phyloP scores from a whole-genome alignment of 92 coral and sea anemone species.

The Palythoa grandis region DNA sequence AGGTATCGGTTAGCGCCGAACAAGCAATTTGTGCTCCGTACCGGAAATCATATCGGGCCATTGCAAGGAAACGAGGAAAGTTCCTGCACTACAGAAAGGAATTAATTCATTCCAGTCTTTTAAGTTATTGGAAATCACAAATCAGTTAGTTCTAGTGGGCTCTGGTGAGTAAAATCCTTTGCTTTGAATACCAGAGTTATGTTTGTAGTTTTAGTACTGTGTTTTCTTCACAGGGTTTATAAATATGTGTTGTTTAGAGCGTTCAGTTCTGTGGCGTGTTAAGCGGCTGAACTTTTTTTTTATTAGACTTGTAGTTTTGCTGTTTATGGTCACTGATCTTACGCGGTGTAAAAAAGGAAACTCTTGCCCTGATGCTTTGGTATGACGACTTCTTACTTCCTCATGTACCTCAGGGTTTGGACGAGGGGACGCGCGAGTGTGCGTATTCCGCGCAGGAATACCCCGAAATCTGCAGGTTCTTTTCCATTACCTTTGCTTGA shows the following conservation, averaged over 20 bases:
- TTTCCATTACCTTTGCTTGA: too few relatives aligned
- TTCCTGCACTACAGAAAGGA: conserved; percentile 39
- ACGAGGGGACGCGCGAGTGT: too few relatives aligned
- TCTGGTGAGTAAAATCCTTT: conserved; percentile 30
- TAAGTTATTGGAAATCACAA: conserved; percentile 19
- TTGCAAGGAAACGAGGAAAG: background rate
- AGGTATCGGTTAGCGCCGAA: conserved; percentile 42
- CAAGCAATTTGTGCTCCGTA: conserved; percentile 16
- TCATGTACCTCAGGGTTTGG: too few relatives aligned
- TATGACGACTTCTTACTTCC: too few relatives aligned
- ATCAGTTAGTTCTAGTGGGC: conserved; percentile 40
- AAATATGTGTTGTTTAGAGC: conserved; percentile 4
- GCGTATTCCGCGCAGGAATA: too few relatives aligned
- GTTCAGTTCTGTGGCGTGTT: conserved; percentile 16
- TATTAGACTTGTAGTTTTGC: too few relatives aligned
- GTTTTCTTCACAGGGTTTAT: conserved; percentile 19
- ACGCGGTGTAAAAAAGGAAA: too few relatives aligned
- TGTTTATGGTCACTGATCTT: too few relatives aligned
- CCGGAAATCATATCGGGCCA: conserved; percentile 15
- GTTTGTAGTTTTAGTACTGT: background rate
- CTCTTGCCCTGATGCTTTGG: too few relatives aligned
- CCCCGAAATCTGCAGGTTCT: too few relatives aligned
- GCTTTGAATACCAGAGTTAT: background rate
- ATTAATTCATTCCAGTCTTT: conserved; percentile 40
- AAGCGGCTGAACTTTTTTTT: background rate